A percentile compares a stretch with the other conserved stretches of the same genome.
Evolutionary conservation across 2,888 invertebrate species (phyloP).

Genomic region (Pristionchus fissidentatus): DNA sequence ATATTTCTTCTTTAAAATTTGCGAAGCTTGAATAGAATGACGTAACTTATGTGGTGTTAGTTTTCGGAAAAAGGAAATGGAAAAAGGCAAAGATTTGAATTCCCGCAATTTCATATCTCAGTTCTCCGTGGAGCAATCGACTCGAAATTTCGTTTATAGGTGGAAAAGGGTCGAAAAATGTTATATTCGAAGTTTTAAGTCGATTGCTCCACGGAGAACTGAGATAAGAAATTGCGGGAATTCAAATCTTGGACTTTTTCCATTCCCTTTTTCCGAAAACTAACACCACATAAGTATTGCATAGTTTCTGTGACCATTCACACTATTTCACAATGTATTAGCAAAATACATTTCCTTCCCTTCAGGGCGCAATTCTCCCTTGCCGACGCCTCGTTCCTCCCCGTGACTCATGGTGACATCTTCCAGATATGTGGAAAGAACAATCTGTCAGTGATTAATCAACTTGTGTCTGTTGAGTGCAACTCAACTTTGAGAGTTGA

Average conservation of each 20-base stretch:
- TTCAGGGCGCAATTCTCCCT: constrained; percentile 44
- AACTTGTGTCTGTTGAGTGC: background rate
- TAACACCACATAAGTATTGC: no score
- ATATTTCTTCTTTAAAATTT: background rate
- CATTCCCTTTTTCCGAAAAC: background rate
- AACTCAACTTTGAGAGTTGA: no score
- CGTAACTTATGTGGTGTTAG: background rate
- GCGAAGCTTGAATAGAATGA: background rate
- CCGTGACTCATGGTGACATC: constrained; percentile 37
- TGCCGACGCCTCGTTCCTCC: constrained; percentile 10
- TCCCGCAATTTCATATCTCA: no score
- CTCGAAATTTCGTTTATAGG: no score
- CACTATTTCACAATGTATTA: background rate
- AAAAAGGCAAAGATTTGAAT: no score
- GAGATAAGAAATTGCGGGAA: no score
- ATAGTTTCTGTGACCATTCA: background rate
- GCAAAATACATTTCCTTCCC: background rate
- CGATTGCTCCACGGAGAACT: no score
- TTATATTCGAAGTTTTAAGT: no score
- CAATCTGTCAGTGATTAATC: background rate
- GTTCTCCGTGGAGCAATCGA: no score
- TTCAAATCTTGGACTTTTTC: no score
- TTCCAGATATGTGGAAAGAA: constrained; percentile 39
- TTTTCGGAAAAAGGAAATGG: no score
- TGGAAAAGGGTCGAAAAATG: no score